Conservation (phyloP, 2,797 vertebrate species). For the Cheirogaleus major region DNA sequence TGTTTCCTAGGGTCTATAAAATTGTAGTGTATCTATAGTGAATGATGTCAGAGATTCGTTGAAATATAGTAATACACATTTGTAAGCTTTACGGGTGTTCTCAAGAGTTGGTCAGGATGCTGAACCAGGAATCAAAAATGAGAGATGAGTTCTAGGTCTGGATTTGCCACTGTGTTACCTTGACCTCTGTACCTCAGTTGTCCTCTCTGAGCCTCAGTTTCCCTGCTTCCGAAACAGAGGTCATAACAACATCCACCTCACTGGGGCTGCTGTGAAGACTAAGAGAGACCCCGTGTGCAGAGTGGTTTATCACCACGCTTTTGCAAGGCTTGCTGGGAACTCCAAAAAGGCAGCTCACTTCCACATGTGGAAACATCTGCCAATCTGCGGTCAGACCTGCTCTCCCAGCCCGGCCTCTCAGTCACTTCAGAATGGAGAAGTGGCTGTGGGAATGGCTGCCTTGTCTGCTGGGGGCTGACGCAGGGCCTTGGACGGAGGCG, state of each 20-base stretch:
- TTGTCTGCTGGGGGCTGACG: not conserved
- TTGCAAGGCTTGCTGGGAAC: not conserved
- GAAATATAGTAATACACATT: not conserved
- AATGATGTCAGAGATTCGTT: not conserved
- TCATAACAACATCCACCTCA: not conserved
- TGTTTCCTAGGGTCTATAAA: not conserved
- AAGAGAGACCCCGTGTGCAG: not conserved
- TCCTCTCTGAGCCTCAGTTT: not conserved
- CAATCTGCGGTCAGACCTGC: slow-evolving; percentile 29
- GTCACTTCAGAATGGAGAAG: slow-evolving; percentile 56
- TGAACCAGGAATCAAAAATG: not conserved
- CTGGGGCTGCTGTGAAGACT: accelerated
- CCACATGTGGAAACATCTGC: slow-evolving; percentile 60
- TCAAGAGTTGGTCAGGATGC: not conserved
- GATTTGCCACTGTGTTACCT: not conserved
- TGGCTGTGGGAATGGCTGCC: slow-evolving; percentile 9
- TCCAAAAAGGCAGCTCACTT: not conserved
- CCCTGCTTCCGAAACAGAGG: not conserved
- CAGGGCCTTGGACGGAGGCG: not conserved
- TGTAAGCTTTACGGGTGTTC: not conserved
- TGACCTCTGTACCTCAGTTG: not conserved
- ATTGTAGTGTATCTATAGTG: not conserved
- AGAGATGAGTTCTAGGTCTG: not conserved
- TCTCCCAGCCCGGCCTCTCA: not conserved
- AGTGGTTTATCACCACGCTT: accelerated